A percentile compares a stretch with the other conserved stretches of the same genome.
Evolutionary conservation across 1,140 invertebrate species (phyloP).

Genomic region (Ceratina calcarata): DNA sequence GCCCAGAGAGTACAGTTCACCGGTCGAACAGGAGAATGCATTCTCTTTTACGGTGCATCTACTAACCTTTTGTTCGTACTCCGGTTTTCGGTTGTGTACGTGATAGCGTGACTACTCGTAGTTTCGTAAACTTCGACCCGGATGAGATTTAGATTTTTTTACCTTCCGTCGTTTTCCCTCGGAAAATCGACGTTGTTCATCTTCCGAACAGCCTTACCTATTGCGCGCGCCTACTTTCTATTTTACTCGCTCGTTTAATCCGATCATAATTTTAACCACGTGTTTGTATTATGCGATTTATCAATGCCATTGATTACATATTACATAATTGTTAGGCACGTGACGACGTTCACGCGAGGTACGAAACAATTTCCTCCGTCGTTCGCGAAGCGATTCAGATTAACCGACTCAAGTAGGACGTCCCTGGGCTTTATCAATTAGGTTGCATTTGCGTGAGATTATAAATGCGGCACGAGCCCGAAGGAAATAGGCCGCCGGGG

Average conservation of each 20-base stretch:
- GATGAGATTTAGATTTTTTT: neutral
- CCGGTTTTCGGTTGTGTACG: constrained; percentile 20
- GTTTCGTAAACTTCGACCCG: neutral
- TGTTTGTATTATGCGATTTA: constrained; percentile 8
- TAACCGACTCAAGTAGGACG: constrained; percentile 45
- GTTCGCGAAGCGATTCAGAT: constrained; percentile 40
- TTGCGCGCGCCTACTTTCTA: neutral
- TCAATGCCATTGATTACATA: constrained; percentile 10
- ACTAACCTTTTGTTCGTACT: constrained; percentile 52
- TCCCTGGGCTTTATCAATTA: constrained; percentile 62
- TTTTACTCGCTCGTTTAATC: neutral
- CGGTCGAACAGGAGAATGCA: constrained; percentile 33
- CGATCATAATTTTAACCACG: neutral
- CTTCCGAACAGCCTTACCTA: neutral
- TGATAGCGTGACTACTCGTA: neutral
- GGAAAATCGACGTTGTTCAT: neutral
- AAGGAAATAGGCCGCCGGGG: constrained; percentile 37
- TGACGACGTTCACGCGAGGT: neutral
- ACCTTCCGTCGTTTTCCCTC: neutral
- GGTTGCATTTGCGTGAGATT: constrained; percentile 49
- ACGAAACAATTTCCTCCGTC: constrained; percentile 25
- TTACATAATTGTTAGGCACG: constrained; percentile 30
- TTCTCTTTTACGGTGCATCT: constrained; percentile 51
- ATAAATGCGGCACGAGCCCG: constrained; percentile 30
- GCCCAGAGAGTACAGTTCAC: constrained; percentile 35